Evolutionary conservation across 2,888 invertebrate genomes (phyloP).

Genomic region (Bombyx huttoni): DNA sequence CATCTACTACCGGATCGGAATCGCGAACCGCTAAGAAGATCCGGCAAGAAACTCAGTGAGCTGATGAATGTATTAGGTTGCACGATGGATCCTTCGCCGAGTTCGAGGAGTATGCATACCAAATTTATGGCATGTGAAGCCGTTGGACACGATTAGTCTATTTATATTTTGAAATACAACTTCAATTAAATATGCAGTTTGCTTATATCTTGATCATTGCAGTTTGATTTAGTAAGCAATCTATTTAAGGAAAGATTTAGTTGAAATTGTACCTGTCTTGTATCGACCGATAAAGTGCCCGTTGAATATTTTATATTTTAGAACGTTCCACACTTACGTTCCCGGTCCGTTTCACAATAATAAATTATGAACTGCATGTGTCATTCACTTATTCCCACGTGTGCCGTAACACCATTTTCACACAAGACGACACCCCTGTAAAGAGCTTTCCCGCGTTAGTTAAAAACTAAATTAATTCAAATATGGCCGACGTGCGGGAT

Average conservation of each 20-base stretch:
- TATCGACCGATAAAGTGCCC: background rate
- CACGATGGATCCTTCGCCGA: too few relatives aligned
- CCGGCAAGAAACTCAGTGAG: too few relatives aligned
- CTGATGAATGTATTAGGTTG: too few relatives aligned
- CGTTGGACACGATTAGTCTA: too few relatives aligned
- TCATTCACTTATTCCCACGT: slow-evolving; percentile 17
- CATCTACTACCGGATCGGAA: too few relatives aligned
- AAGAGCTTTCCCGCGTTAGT: slow-evolving; percentile 46
- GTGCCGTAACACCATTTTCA: slow-evolving; percentile 33
- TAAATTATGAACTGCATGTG: slow-evolving; percentile 4
- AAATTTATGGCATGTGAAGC: too few relatives aligned
- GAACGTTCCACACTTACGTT: background rate
- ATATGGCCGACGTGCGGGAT: slow-evolving; percentile 46
- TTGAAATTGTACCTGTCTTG: slow-evolving; percentile 6
- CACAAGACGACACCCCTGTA: slow-evolving; percentile 32
- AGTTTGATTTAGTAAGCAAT: background rate
- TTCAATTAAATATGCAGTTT: too few relatives aligned
- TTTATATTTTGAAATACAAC: too few relatives aligned
- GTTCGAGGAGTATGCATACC: too few relatives aligned
- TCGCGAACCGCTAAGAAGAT: too few relatives aligned
- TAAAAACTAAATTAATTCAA: slow-evolving; percentile 54
- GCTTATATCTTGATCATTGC: background rate
- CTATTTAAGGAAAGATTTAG: slow-evolving; percentile 8
- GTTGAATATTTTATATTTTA: background rate
- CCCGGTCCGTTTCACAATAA: background rate